These are phyloP conservation scores for Ctenoplectra terminalis DNA, from an alignment of 1,140 invertebrate species.

Conservation along the genomic window DNA sequence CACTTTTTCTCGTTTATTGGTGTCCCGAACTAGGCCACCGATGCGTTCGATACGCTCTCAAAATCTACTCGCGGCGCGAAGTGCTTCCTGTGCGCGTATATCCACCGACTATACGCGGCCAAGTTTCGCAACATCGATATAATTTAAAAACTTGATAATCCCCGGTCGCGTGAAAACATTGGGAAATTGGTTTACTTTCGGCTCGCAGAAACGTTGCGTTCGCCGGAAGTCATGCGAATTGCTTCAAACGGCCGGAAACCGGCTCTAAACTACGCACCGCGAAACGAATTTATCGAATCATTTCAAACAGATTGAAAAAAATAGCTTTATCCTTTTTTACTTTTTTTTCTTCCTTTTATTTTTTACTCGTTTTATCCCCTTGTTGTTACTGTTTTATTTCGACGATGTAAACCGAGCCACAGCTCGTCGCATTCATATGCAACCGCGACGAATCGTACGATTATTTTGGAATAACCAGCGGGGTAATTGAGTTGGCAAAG, in stretches of 20 bases:
- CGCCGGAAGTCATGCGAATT: not conserved
- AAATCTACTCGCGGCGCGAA: conserved; percentile 1
- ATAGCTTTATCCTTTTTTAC: too few relatives aligned
- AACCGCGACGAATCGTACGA: not conserved
- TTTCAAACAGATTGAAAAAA: too few relatives aligned
- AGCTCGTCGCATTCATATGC: not conserved
- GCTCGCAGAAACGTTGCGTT: too few relatives aligned
- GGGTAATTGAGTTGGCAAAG: conserved; percentile 16
- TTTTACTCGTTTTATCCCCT: too few relatives aligned
- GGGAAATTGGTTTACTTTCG: conserved; percentile 27
- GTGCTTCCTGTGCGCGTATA: not conserved
- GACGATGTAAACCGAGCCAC: not conserved
- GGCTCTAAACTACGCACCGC: not conserved
- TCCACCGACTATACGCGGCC: not conserved
- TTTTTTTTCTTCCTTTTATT: too few relatives aligned
- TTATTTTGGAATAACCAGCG: conserved; percentile 15
- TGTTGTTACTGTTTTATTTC: too few relatives aligned
- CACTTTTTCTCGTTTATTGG: conserved; percentile 12
- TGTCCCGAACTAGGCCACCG: conserved; percentile 30
- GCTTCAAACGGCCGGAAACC: not conserved
- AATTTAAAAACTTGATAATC: conserved; percentile 21
- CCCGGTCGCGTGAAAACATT: not conserved
- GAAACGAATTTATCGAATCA: too few relatives aligned
- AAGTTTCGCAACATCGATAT: conserved; percentile 3
- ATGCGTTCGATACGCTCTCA: conserved; percentile 43